Conservation (phyloP, 1,140 invertebrate species). For the Orchestia grillus region DNA sequence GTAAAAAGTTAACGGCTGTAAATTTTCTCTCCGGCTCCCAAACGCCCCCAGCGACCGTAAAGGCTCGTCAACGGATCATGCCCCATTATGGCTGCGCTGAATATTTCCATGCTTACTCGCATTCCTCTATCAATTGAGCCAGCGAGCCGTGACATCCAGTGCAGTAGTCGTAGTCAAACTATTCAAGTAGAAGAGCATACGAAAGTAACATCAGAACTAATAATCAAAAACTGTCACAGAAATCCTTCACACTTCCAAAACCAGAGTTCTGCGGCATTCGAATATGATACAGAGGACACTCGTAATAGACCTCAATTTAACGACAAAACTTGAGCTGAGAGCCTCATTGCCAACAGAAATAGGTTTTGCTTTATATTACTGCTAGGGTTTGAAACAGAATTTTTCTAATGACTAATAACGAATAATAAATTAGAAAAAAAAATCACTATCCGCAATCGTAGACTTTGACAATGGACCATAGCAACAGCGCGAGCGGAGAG, state of each 20-base stretch:
- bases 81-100: not conserved
- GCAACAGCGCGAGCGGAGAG: not conserved
- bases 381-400: not conserved
- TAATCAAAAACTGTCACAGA: too few relatives aligned
- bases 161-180: too few relatives aligned
- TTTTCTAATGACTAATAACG: not conserved
- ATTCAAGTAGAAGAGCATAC: too few relatives aligned
- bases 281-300: too few relatives aligned
- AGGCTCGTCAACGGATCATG: too few relatives aligned
- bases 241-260: too few relatives aligned
- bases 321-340: not conserved
- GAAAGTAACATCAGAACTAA: too few relatives aligned
- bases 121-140: not conserved
- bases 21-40: too few relatives aligned
- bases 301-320: not conserved
- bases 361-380: not conserved
- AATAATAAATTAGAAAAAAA: not conserved
- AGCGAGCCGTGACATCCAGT: too few relatives aligned
- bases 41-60: too few relatives aligned
- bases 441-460: not conserved
- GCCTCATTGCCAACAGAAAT: not conserved
- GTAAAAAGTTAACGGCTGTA: too few relatives aligned
- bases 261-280: too few relatives aligned
- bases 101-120: not conserved
- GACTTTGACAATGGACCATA: not conserved